Conservation (phyloP, 2,888 invertebrate species). For the Flabesymbios commensalis region DNA sequence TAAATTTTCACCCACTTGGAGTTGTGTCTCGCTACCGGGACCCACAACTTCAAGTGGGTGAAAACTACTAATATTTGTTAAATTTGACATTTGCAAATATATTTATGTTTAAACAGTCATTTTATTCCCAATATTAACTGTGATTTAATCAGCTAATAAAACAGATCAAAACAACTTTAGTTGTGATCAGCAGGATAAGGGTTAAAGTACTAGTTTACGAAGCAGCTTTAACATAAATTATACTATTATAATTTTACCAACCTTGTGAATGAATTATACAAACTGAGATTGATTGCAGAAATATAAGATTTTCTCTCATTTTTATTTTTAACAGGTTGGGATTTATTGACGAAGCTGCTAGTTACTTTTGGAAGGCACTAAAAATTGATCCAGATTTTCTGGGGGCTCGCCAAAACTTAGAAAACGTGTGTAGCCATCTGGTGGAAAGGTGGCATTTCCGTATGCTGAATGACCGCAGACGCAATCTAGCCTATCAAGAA, state of each 20-base stretch:
- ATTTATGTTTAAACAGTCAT: too few relatives aligned
- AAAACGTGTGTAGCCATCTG: constrained; percentile 71
- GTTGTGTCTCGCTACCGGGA: too few relatives aligned
- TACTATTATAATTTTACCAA: too few relatives aligned
- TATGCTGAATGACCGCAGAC: constrained; percentile 76
- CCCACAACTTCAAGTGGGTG: too few relatives aligned
- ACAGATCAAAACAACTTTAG: background rate
- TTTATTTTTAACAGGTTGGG: constrained; percentile 64
- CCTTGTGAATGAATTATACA: too few relatives aligned
- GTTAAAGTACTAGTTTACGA: too few relatives aligned
- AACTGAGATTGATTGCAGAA: background rate
- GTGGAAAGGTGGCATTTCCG: constrained; percentile 81
- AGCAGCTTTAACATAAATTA: too few relatives aligned
- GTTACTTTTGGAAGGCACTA: constrained; percentile 67
- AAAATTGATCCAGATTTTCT: constrained; percentile 65
- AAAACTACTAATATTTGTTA: too few relatives aligned
- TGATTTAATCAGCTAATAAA: constrained; percentile 12
- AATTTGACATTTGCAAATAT: too few relatives aligned
- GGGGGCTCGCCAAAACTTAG: constrained; percentile 71
- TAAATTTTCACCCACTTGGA: too few relatives aligned
- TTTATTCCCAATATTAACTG: too few relatives aligned
- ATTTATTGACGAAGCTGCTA: constrained; percentile 67
- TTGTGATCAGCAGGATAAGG: too few relatives aligned
- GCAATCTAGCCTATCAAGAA: constrained; percentile 71
- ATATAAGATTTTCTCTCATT: background rate